Evolutionary conservation across 2,113 vertebrate genomes (phyloP).

Genomic region (Myrmecophaga tridactyla): DNA sequence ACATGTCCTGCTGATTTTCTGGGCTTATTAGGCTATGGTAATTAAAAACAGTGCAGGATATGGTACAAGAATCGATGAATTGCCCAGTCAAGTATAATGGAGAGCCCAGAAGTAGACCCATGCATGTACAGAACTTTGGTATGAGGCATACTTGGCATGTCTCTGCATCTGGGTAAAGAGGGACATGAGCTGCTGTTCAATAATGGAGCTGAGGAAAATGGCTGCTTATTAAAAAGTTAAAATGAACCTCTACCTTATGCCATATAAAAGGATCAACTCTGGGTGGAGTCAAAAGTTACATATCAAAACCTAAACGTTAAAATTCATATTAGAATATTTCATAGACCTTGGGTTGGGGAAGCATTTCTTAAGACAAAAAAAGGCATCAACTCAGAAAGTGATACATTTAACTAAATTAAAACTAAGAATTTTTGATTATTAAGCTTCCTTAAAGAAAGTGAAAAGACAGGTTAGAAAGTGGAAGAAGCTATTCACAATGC

Average conservation of each 20-base stretch:
- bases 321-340: not conserved
- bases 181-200: not conserved
- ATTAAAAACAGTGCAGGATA: not conserved
- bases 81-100: not conserved
- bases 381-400: not conserved
- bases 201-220: not conserved
- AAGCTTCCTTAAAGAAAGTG: not conserved
- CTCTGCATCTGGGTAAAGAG: not conserved
- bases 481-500: not conserved
- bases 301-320: not conserved
- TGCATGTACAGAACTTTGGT: not conserved
- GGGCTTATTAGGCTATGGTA: not conserved
- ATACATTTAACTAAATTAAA: not conserved
- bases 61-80: no score
- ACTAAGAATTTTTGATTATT: not conserved
- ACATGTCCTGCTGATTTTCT: not conserved
- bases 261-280: not conserved
- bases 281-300: not conserved
- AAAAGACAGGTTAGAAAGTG: not conserved
- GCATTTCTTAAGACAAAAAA: not conserved
- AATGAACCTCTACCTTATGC: no score
- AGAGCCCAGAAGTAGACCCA: not conserved
- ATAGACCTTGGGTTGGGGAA: not conserved
- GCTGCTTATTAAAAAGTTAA: no score
- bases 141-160: rapidly evolving